Base-by-base conservation (phyloP, 2,888 invertebrate species). In the Incurvaria masculella region DNA sequence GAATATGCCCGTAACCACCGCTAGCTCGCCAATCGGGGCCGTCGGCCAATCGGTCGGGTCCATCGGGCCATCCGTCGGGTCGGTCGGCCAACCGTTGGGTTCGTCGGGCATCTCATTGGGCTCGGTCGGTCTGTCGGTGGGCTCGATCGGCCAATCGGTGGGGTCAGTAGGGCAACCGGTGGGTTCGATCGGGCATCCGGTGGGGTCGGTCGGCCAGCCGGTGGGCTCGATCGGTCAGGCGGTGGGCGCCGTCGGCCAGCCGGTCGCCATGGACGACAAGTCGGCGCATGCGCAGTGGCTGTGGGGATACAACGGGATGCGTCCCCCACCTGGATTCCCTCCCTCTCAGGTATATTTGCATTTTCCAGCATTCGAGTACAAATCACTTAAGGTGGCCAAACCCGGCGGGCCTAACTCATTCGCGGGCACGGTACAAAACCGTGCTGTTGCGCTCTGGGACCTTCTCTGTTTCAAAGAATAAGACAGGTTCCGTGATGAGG, bases 281-380 rank as follows among this genome's bases (percentile, higher is more conserved):
- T 33, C 33, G 8, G 33, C 47, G 39, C 42, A 21, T 27, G 17
- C 45, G 41, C 33, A 46, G 42, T 39, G 38, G 42, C 39, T 21
- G 39, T 45, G 39, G 39, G 45, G 39, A 20, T 45, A 14, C 33
- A 46, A 48, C 40, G 48, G 57, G 42, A 46, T 59, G 55, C 63
- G 56, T 46, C 62, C 63, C 46, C 61, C 68, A 46, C 64, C 62
- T 6, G 61, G 62, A 46, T 70, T 63, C 65, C 63, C 26, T 56
- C 64, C 57, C 40, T 4, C 42, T 23, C 43, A 38, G 27, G n/a
- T 26, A 42, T n/a, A n/a, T n/a, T n/a, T n/a, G n/a, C n/a, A n/a
- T n/a, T n/a, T n/a, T n/a, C n/a, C n/a, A n/a, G n/a, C n/a, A n/a
- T n/a, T n/a, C n/a, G n/a, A n/a, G n/a, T n/a, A n/a, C n/a, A n/a